Evolutionary conservation across 2,888 invertebrate species (phyloP), one percentile per base, ranked within the genome.

Genomic region (Diaphora mendica): DNA sequence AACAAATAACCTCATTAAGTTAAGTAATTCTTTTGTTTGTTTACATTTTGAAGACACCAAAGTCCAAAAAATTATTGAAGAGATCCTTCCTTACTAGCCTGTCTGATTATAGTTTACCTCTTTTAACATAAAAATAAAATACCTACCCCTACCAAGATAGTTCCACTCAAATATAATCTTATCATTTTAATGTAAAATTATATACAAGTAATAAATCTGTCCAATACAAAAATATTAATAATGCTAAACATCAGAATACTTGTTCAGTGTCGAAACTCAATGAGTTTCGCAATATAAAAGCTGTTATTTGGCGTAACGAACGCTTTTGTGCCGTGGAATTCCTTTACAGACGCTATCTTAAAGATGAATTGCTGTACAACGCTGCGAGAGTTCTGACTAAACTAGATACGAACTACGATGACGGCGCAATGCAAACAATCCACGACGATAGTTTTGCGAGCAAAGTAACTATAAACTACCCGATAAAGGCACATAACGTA

Each of bases 291-390:
- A 80, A 84, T 85, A 86, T 86, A 89, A 89, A 88, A 87, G 88
- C 88, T 86, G 89, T 86, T 89, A 88, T 88, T 88, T 88, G 82
- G 77, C 83, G 85, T 89, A 89, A 89, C 88, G 89, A 89, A 89
- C 86, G 86, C 89, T 85, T 90, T 89, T 89, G 89, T 89, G 82
- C 75, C 65, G 69, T 71, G 73, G 82, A 84, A 87, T 88, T 84
- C 85, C 85, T 84, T 83, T 76, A 79, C 76, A 74, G 74, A 69
- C 76, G 77, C 82, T 83, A 85, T 87, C 83, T 86, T 82, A 77
- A 83, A 84, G 82, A 85, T 80, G 82, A 78, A 87, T 84, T 78
- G 79, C 79, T 77, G 78, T 88, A 86, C 88, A 87, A 83, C 78
- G 83, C 84, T 79, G 81, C 79, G 78, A 82, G 77, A 75, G 69